Base-by-base conservation (phyloP, 2,797 vertebrate species). In the Lepus townsendii region DNA sequence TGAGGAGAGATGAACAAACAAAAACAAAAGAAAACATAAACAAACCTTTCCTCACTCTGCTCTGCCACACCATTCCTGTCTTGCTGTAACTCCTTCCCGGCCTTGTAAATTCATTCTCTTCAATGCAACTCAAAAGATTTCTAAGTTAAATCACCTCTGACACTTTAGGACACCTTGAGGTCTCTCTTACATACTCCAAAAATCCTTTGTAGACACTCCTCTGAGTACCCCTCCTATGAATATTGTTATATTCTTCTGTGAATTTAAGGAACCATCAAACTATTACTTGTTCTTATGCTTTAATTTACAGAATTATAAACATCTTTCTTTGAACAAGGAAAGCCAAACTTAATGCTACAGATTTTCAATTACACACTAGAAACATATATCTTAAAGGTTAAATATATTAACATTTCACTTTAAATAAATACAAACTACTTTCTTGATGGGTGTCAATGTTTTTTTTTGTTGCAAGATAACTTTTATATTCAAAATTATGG, bases 241-340 rank as follows among this genome's bases (percentile, higher is more conserved):
- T 16, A 27, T 66, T 68, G 27, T 77, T 90, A 60, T 60, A 72
- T 65, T 90, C 19, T 76, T 88, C 19, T 27, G 52, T 35, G 16
- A 88, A 71, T 73, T 83, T 84, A 86, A 54, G 27, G n/a, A 89
- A 30, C 17, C 3, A 9, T 50, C 22, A 62, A 8, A 54, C 20
- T 57, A 87, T 27, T 62, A 73, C 4, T 7, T 85, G 10, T 10
- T 83, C 73, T 65, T 62, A 88, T 52, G 50, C n/a, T 86, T 91
- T 75, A 77, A 79, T 93, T 92, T 52, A 75, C 5, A 79, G 76
- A 47, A 68, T 66, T 50, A 79, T 66, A 76, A 83, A 66, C 13
- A 92, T 78, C 12, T 73, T 66, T 5, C 4, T 79, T 63, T 93
- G 73, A 92, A 72, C 30, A 93, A 94, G 26, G 38, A 83, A 93